Evolutionary conservation across 1,140 invertebrate genomes (phyloP).

Genomic region (Centruroides vittatus): DNA sequence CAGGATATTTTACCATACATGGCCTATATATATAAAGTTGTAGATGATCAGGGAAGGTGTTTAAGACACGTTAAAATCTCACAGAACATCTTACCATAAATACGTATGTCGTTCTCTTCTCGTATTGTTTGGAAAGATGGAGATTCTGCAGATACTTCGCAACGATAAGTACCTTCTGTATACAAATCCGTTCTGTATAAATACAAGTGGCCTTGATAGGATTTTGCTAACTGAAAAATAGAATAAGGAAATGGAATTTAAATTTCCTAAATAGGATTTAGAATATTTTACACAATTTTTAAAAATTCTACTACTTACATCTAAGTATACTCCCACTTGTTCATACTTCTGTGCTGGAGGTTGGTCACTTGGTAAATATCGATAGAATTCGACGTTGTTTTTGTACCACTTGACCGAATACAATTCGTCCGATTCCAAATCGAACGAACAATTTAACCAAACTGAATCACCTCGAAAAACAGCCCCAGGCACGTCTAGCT

Average conservation of each 20-base stretch:
- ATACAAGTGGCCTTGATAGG: conserved; percentile 12
- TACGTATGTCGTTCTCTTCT: conserved; percentile 10
- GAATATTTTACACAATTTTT: too few relatives aligned
- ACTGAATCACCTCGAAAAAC: conserved; percentile 15
- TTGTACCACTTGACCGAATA: conserved; percentile 33
- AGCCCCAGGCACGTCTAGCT: conserved; percentile 9
- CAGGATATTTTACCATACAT: too few relatives aligned
- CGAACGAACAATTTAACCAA: conserved; percentile 26
- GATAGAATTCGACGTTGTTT: conserved; percentile 43
- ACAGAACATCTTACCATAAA: conserved; percentile 9
- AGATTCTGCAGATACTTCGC: conserved; percentile 14
- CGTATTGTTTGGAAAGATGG: conserved; percentile 16
- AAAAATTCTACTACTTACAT: conserved; percentile 37
- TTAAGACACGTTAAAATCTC: too few relatives aligned
- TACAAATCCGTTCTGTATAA: conserved; percentile 10
- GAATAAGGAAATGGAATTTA: too few relatives aligned
- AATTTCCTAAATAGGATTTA: too few relatives aligned
- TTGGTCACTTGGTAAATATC: conserved; percentile 47
- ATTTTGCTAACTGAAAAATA: conserved; percentile 7
- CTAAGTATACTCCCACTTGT: conserved; percentile 50
- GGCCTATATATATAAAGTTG: too few relatives aligned
- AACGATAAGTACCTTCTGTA: conserved; percentile 14
- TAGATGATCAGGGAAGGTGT: too few relatives aligned
- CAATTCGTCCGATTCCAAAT: conserved; percentile 26
- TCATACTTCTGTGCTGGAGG: conserved; percentile 53